Conservation (phyloP, 2,888 invertebrate species). For the Idaea aversata region DNA sequence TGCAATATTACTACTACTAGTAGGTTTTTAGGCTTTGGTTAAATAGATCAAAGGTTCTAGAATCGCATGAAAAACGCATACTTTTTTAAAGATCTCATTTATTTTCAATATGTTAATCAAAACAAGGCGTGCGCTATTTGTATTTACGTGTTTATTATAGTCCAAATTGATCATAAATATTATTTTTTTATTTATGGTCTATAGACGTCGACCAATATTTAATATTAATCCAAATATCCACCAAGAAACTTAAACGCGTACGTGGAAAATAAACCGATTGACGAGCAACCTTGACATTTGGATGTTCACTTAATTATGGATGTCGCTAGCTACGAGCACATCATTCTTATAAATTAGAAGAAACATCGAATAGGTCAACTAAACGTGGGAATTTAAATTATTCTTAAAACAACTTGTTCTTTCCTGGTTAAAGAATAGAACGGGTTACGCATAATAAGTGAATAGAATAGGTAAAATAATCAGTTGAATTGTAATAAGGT, state of each 20-base stretch:
- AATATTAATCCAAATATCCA: neutral
- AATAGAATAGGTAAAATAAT: neutral
- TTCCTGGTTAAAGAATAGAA: slow-evolving; percentile 6
- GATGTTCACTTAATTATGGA: slow-evolving; percentile 28
- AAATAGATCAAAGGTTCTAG: too few species aligned
- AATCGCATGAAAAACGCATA: too few species aligned
- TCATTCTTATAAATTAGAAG: slow-evolving; percentile 22
- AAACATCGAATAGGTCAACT: slow-evolving; percentile 28
- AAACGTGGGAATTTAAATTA: slow-evolving; percentile 28
- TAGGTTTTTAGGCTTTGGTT: too few species aligned
- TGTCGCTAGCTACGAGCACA: slow-evolving; percentile 17
- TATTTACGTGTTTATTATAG: neutral
- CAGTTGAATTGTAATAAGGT: neutral
- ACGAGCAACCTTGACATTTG: slow-evolving; percentile 35
- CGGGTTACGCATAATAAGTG: slow-evolving; percentile 12
- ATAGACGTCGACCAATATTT: neutral
- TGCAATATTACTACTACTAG: too few species aligned
- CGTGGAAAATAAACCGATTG: slow-evolving; percentile 21
- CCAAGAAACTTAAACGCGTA: slow-evolving; percentile 8
- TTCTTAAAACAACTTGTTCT: slow-evolving; percentile 12
- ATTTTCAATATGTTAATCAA: neutral
- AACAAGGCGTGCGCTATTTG: neutral
- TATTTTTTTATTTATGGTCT: neutral
- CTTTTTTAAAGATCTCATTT: too few species aligned
- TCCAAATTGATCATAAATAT: neutral